Conservation (phyloP, 1,140 invertebrate genomes). For the Hylyphantes graminicola region DNA sequence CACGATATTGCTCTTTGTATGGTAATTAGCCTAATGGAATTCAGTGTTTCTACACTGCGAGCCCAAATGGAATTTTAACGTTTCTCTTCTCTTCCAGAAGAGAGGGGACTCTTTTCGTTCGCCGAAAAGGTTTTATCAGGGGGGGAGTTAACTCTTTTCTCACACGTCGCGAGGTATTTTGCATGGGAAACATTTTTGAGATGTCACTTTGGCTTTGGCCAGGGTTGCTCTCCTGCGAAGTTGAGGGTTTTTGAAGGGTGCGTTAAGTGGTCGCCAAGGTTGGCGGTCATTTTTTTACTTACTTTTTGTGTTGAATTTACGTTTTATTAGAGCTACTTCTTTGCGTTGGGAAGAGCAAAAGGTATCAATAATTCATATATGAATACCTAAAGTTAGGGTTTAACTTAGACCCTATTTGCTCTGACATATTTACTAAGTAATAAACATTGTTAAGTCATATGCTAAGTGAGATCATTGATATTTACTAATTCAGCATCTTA, state of each 20-base stretch:
- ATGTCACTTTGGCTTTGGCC: constrained; percentile 16
- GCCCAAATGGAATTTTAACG: constrained; percentile 62
- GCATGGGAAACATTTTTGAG: constrained; percentile 51
- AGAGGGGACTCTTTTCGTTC: background rate
- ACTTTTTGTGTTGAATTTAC: too few species aligned
- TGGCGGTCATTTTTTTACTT: too few species aligned
- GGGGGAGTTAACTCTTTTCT: constrained; percentile 49
- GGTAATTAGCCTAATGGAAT: constrained; percentile 62
- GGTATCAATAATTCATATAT: too few species aligned
- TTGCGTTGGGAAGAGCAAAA: too few species aligned
- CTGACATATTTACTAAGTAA: too few species aligned
- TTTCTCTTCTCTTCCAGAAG: constrained; percentile 41
- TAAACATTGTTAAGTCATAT: too few species aligned
- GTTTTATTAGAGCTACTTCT: too few species aligned
- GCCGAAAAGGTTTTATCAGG: constrained; percentile 15
- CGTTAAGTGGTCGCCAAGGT: constrained; percentile 16
- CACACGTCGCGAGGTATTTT: constrained; percentile 47
- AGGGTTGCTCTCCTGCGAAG: constrained; percentile 7
- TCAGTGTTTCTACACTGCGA: constrained; percentile 53
- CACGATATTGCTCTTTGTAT: constrained; percentile 62
- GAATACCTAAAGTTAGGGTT: too few species aligned
- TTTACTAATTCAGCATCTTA: too few species aligned
- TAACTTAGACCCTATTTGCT: too few species aligned
- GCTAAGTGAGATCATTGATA: too few species aligned
- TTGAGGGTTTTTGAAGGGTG: constrained; percentile 22